Evolutionary conservation across 2,888 invertebrate genomes (phyloP).

Genomic region (Drosophila greeni): DNA sequence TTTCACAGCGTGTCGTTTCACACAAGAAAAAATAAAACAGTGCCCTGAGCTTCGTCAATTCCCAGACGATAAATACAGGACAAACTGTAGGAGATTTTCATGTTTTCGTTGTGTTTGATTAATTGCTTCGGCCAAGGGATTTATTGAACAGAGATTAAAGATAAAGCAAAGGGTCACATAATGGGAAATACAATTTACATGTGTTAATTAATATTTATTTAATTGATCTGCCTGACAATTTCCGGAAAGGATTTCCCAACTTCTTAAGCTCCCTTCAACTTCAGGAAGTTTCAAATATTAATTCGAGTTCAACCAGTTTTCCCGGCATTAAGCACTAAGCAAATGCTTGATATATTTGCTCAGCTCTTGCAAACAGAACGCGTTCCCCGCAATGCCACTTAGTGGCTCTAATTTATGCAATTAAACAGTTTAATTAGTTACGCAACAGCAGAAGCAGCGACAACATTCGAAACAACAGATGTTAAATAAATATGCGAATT

Average conservation of each 20-base stretch:
- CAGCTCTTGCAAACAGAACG: constrained; percentile 19
- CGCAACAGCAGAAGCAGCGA: constrained; percentile 28
- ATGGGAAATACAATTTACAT: too few species aligned
- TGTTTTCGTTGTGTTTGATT: constrained; percentile 21
- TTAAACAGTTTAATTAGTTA: constrained; percentile 58
- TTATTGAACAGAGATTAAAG: not conserved
- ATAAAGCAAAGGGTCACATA: too few species aligned
- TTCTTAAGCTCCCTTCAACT: not conserved
- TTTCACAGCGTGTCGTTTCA: constrained; percentile 37
- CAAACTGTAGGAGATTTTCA: constrained; percentile 56
- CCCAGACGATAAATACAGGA: constrained; percentile 59
- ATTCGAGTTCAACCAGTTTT: not conserved
- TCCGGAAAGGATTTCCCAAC: not conserved
- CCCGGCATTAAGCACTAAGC: not conserved
- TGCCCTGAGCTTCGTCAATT: constrained; percentile 26
- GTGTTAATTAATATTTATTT: too few species aligned
- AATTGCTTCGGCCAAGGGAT: not conserved
- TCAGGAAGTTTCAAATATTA: not conserved
- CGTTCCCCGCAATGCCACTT: constrained; percentile 5
- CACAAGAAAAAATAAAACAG: constrained; percentile 25
- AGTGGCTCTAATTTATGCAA: constrained; percentile 59
- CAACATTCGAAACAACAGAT: constrained; percentile 50
- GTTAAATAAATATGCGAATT: constrained; percentile 49
- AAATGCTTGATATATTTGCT: constrained; percentile 39
- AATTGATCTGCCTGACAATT: not conserved